Percentiles rank a stretch among this genome's conserved stretches.
Conservation (phyloP, 2,888 invertebrate species). For the Amphipoea oculea region DNA sequence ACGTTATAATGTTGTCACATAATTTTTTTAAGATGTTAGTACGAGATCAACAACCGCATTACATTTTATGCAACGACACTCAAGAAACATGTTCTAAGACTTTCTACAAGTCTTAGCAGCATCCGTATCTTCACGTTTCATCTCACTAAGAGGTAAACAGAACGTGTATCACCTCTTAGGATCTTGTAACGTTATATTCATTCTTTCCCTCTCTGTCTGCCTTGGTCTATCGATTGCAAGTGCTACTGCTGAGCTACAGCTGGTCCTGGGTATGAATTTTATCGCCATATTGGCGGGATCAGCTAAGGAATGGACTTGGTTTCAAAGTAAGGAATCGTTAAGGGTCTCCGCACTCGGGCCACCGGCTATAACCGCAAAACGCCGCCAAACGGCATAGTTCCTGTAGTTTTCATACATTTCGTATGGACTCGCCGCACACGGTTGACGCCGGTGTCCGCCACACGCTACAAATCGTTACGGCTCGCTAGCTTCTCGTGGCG, state of each 20-base stretch:
- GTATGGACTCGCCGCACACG: too few relatives aligned
- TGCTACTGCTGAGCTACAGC: neutral
- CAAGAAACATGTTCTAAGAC: constrained; percentile 47
- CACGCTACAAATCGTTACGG: too few relatives aligned
- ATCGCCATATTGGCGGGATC: too few relatives aligned
- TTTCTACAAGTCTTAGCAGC: constrained; percentile 52
- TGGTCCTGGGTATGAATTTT: too few relatives aligned
- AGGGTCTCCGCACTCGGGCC: too few relatives aligned
- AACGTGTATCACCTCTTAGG: constrained; percentile 43
- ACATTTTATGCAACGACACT: constrained; percentile 33
- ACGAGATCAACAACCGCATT: constrained; percentile 42
- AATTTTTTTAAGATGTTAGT: neutral
- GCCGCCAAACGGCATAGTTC: too few relatives aligned
- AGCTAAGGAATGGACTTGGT: too few relatives aligned
- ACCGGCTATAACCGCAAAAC: too few relatives aligned
- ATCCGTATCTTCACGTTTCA: constrained; percentile 60
- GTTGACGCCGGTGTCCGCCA: too few relatives aligned
- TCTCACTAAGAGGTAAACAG: constrained; percentile 57
- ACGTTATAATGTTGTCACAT: neutral
- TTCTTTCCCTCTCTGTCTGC: neutral
- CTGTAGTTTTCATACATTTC: too few relatives aligned
- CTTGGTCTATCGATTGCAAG: neutral
- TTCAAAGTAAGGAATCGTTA: too few relatives aligned
- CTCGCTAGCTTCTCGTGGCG: too few relatives aligned
- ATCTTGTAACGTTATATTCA: constrained; percentile 41